Evolutionary conservation across 1,140 invertebrate species (phyloP).

Genomic region (Papilio dardanus): DNA sequence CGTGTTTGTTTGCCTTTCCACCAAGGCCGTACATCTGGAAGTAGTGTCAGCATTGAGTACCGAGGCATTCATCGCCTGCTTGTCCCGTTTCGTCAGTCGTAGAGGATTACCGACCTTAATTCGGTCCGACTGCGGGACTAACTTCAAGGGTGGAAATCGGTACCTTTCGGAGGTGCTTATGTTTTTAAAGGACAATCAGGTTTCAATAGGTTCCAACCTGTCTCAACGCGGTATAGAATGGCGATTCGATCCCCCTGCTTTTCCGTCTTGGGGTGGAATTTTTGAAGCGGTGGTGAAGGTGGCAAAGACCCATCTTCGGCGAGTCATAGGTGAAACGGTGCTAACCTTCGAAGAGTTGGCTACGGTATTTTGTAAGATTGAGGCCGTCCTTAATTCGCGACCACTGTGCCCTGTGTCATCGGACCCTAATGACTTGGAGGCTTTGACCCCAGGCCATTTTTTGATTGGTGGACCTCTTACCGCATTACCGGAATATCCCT

Average conservation of each 20-base stretch:
- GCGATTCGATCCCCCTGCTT: conserved; percentile 37
- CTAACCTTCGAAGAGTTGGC: conserved; percentile 36
- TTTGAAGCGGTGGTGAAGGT: conserved; percentile 37
- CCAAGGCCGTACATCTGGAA: conserved; percentile 39
- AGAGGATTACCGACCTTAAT: conserved; percentile 36
- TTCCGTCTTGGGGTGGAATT: conserved; percentile 36
- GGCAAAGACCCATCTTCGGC: conserved; percentile 36
- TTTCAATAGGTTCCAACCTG: not conserved
- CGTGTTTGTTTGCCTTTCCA: conserved; percentile 38
- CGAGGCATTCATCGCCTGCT: conserved; percentile 33
- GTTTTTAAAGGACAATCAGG: conserved; percentile 30
- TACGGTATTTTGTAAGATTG: conserved; percentile 39
- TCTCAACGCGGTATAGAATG: conserved; percentile 31
- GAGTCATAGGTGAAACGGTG: conserved; percentile 37
- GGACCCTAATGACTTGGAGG: conserved; percentile 34
- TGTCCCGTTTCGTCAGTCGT: conserved; percentile 37
- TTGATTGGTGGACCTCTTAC: conserved; percentile 31
- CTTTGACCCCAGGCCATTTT: conserved; percentile 29
- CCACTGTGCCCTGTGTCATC: conserved; percentile 23
- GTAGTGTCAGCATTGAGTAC: conserved; percentile 32
- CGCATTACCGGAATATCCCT: conserved; percentile 38
- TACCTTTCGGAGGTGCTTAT: conserved; percentile 28
- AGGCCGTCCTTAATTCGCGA: conserved; percentile 31
- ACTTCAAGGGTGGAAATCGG: conserved; percentile 21
- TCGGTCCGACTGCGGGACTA: conserved; percentile 36